These are phyloP conservation scores for Donacobius atricapilla DNA, from an alignment of 2,113 vertebrate species.

Conservation along the genomic window DNA sequence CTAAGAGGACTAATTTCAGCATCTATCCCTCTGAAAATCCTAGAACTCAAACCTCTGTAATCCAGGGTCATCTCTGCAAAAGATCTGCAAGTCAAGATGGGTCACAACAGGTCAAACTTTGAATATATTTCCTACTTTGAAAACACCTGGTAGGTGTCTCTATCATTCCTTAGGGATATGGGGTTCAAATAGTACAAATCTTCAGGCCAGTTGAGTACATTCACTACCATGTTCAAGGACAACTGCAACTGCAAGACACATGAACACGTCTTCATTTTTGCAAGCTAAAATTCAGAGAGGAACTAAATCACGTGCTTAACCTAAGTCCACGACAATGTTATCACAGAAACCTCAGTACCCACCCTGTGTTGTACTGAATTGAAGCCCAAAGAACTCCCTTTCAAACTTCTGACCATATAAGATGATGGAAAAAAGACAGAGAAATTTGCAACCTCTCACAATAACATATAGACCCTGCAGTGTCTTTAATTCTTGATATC, in stretches of 20 bases:
- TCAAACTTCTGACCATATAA: not conserved
- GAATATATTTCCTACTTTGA: not conserved
- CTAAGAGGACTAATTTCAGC: not conserved
- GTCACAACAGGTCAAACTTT: not conserved
- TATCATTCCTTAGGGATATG: not conserved
- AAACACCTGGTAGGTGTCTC: not conserved
- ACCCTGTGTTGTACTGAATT: not conserved
- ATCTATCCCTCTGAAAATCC: not conserved
- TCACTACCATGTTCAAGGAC: not conserved
- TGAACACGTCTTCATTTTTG: not conserved
- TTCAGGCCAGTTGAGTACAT: not conserved
- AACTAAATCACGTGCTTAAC: not conserved
- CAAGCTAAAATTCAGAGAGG: not conserved
- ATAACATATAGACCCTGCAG: not conserved
- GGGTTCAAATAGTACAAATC: not conserved
- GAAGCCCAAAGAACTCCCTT: not conserved
- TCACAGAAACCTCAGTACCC: not conserved
- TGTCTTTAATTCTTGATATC: not conserved
- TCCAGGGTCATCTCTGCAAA: not conserved
- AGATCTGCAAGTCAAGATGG: not conserved
- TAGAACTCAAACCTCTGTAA: not conserved
- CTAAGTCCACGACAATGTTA: not conserved
- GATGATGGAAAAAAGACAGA: not conserved
- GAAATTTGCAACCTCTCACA: not conserved
- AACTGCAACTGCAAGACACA: not conserved